A percentile compares a stretch with the other conserved stretches of the same genome.
Evolutionary conservation across 2,888 invertebrate genomes (phyloP).

Genomic region (Acleris sparsana): DNA sequence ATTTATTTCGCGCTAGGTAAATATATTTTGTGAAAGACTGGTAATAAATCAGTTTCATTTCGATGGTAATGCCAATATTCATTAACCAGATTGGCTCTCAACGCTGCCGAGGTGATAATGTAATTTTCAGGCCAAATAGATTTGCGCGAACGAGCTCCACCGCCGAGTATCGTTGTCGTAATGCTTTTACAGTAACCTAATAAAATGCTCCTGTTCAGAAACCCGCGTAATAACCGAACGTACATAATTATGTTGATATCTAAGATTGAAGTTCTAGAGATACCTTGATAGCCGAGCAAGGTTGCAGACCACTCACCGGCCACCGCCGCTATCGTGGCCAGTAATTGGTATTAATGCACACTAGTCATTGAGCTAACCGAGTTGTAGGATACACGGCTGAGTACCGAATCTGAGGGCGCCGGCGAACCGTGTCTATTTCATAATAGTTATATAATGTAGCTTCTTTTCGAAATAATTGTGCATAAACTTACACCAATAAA

Average conservation of each 20-base stretch:
- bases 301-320: constrained; percentile 47
- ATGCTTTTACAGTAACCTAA: constrained; percentile 16
- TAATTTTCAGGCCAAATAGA: constrained; percentile 11
- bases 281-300: constrained; percentile 66
- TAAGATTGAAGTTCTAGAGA: constrained; percentile 41
- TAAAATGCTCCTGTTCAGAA: constrained; percentile 5
- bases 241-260: constrained; percentile 25
- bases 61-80: constrained; percentile 7
- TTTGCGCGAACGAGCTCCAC: constrained; percentile 21
- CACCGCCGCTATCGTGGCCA: constrained; percentile 39
- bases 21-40: background rate
- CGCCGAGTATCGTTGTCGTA: background rate
- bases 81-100: constrained; percentile 7
- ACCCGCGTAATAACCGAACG: constrained; percentile 12
- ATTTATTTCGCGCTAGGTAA: constrained; percentile 2
- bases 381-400: constrained; percentile 66
- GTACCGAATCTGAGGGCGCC: constrained; percentile 54
- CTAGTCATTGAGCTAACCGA: constrained; percentile 61
- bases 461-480: constrained; percentile 1
- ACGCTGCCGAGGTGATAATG: constrained; percentile 18
- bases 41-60: constrained; percentile 3
- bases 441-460: constrained; percentile 27
- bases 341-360: constrained; percentile 52
- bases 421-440: constrained; percentile 50
- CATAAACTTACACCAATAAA: background rate